phyloP scores from a whole-genome alignment of 2,888 invertebrate species.

The Heteromyza rotundicornis region DNA sequence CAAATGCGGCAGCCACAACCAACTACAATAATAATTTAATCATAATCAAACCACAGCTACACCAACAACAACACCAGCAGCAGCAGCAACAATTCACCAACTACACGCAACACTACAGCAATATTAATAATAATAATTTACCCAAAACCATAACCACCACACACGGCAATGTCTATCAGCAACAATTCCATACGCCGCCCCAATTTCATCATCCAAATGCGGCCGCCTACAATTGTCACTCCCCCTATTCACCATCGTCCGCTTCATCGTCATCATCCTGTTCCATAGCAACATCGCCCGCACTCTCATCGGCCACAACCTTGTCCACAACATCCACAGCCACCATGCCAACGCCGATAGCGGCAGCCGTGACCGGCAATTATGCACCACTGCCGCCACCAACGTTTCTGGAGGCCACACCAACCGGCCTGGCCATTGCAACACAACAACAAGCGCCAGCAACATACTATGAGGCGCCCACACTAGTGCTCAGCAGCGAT shows the following conservation, averaged over 20 bases:
- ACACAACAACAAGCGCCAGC: slow-evolving; percentile 13
- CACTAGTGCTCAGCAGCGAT: slow-evolving; percentile 49
- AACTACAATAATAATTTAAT: slow-evolving; percentile 48
- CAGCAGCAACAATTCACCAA: slow-evolving; percentile 36
- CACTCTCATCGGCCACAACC: slow-evolving; percentile 50
- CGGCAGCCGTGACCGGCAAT: slow-evolving; percentile 4
- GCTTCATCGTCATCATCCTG: slow-evolving; percentile 57
- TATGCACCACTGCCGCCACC: slow-evolving; percentile 31
- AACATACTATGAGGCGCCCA: slow-evolving; percentile 44
- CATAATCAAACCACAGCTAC: slow-evolving; percentile 54
- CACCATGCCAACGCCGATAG: slow-evolving; percentile 49
- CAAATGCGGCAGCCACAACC: slow-evolving; percentile 38
- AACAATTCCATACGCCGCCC: slow-evolving; percentile 25
- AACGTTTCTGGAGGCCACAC: slow-evolving; percentile 46
- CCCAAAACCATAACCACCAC: slow-evolving; percentile 25
- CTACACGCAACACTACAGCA: slow-evolving; percentile 29
- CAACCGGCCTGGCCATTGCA: slow-evolving; percentile 26
- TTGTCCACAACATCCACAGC: slow-evolving; percentile 56
- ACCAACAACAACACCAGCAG: slow-evolving; percentile 45
- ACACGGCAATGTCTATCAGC: slow-evolving; percentile 24
- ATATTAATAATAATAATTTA: slow-evolving; percentile 8
- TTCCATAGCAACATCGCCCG: slow-evolving; percentile 54
- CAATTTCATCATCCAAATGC: slow-evolving; percentile 15
- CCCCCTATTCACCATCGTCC: slow-evolving; percentile 54
- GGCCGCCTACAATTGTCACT: slow-evolving; percentile 45